phyloP scores from a whole-genome alignment of 2,797 vertebrate genomes.

The Melanotaenia nigrans region DNA sequence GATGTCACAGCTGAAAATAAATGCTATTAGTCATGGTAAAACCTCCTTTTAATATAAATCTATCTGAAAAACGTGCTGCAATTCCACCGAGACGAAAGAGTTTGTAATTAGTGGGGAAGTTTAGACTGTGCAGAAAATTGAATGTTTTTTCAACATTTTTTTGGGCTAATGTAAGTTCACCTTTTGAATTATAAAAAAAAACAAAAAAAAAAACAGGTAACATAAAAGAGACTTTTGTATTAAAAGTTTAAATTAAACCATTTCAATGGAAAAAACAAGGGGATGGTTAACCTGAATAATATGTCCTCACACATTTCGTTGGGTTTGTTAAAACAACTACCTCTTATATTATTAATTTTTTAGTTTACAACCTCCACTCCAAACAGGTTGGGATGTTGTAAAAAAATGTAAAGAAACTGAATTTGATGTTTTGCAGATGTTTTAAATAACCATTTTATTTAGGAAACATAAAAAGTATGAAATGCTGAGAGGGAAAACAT shows the following conservation, averaged over 20 bases:
- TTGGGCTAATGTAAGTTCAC: neutral
- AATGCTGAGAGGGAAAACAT: no score
- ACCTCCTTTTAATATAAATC: conserved; percentile 50
- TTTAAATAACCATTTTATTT: neutral
- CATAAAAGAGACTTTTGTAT: neutral
- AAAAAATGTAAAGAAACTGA: no score
- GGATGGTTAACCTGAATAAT: neutral
- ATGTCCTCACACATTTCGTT: neutral
- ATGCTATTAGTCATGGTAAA: conserved; percentile 42
- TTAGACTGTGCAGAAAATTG: conserved; percentile 15
- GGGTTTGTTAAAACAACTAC: neutral
- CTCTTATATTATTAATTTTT: neutral
- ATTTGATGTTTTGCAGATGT: neutral
- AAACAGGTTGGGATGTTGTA: no score
- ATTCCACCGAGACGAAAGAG: conserved; percentile 34
- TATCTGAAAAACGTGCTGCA: conserved; percentile 36
- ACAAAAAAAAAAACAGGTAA: neutral
- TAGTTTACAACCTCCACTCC: no score
- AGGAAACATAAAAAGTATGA: no score
- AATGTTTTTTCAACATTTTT: neutral
- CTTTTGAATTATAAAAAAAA: neutral
- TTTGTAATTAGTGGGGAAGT: conserved; percentile 37
- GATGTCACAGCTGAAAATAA: conserved; percentile 46
- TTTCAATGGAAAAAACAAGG: no score
- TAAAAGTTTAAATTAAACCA: neutral